Percentiles rank a stretch among this genome's conserved stretches.
These are phyloP conservation scores for Petrocephalus zakoni DNA, from an alignment of 2,113 vertebrate genomes.

Conservation along the genomic window DNA sequence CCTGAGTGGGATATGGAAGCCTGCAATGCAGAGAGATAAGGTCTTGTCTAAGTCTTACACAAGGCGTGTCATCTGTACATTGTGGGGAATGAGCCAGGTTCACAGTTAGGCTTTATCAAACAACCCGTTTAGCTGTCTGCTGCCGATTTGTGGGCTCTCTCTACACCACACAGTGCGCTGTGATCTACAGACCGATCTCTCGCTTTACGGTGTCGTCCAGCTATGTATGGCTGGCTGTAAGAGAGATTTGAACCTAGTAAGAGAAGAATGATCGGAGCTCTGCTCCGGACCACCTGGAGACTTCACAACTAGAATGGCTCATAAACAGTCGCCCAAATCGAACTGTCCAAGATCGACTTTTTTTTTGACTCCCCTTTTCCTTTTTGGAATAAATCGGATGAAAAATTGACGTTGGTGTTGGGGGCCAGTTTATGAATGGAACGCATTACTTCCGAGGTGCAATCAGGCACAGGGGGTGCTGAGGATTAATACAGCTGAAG, in stretches of 20 bases:
- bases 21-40: conserved; percentile 15
- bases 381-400: neutral
- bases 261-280: neutral
- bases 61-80: conserved; percentile 11
- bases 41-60: neutral
- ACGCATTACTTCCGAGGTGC: neutral
- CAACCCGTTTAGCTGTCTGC: conserved; percentile 7
- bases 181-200: conserved; percentile 12
- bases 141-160: neutral
- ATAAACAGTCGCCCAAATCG: neutral
- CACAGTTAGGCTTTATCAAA: conserved; percentile 12
- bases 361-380: neutral
- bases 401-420: neutral
- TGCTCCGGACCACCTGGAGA: neutral
- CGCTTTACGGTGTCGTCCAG: conserved; percentile 1
- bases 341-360: neutral
- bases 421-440: neutral
- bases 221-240: neutral
- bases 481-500: neutral
- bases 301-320: neutral
- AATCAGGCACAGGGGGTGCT: neutral
- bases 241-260: neutral
- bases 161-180: neutral
- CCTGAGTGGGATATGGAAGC: neutral
- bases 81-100: neutral